phyloP scores from a whole-genome alignment of 2,113 vertebrate genomes.

The Cyprinus carpio region DNA sequence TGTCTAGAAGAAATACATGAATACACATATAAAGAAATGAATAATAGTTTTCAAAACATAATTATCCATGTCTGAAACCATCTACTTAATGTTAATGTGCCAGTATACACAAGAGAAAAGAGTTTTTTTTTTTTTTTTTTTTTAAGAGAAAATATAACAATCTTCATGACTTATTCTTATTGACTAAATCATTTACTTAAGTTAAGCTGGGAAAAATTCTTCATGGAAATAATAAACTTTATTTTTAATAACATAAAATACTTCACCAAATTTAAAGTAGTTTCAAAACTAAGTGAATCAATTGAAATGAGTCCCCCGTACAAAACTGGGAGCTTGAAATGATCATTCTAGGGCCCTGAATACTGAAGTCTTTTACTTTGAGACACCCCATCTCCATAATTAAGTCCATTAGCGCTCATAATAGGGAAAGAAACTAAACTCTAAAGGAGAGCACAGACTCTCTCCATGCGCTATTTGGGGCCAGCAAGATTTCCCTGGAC shows the following conservation, averaged over 20 bases:
- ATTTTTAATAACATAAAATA: neutral
- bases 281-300: conserved; percentile 11
- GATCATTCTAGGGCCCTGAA: neutral
- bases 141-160: neutral
- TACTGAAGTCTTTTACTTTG: conserved; percentile 31
- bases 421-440: neutral
- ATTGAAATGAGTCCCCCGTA: neutral
- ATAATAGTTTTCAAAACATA: no score
- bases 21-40: no score
- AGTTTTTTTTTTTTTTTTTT: neutral
- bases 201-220: no score
- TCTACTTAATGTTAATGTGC: neutral
- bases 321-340: neutral
- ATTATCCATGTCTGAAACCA: no score
- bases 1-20: neutral
- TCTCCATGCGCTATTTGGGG: conserved; percentile 51
- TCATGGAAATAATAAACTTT: neutral
- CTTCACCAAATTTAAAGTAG: neutral
- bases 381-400: conserved; percentile 35
- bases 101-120: neutral
- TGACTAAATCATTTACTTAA: no score
- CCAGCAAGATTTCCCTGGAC: conserved; percentile 49
- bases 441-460: conserved; percentile 24
- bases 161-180: no score
- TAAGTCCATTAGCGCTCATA: conserved; percentile 52